Base-by-base conservation (phyloP, 2,113 vertebrate genomes). In the Notarius lentiginosus region DNA sequence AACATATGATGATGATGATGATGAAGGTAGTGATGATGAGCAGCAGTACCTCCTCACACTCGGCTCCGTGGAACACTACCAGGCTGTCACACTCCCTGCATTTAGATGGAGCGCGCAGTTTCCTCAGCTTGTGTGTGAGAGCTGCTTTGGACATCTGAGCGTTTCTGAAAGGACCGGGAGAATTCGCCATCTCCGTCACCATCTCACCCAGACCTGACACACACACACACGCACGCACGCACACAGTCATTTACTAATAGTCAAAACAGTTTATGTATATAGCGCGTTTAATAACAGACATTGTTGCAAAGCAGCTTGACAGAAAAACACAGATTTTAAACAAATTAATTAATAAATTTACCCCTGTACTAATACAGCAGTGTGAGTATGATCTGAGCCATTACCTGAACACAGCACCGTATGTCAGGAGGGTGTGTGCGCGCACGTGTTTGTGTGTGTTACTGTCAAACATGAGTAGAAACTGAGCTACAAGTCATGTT, bases 21-120 rank as follows among this genome's bases (percentile, higher is more conserved):
- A 15, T 27, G 55, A 53, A 49, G 53, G 75, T 41, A 73, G 27
- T 14, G 47, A 86, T 49, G 58, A 76, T 53, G 14, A 18, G 55
- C 8, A 12, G 5, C 47, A 11, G 87, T 93, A 99, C 98, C 97
- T 99, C 98, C 91, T 99, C 98, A 90, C 98, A 99, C 91, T 99
- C 98, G 0, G 97, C 97, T 63, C 98, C 98, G 0, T 99, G 98
- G 92, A 99, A 99, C 63, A 99, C 96, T 22, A 99, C 97, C 91
- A 99, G 94, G 87, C 98, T 95, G 86, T 99, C 98, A 90, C 98
- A 99, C 91, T 99, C 98, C 84, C 98, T 94, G 92, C 98, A 99
- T 89, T 99, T 99, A 0, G 98, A 99, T 0, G 97, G 98, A 3
- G 98, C 97, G 75, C 98, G 94, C 79, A 98, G 93, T 90, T 99